Conservation (phyloP, 2,888 invertebrate species). For the Pterostichus madidus region DNA sequence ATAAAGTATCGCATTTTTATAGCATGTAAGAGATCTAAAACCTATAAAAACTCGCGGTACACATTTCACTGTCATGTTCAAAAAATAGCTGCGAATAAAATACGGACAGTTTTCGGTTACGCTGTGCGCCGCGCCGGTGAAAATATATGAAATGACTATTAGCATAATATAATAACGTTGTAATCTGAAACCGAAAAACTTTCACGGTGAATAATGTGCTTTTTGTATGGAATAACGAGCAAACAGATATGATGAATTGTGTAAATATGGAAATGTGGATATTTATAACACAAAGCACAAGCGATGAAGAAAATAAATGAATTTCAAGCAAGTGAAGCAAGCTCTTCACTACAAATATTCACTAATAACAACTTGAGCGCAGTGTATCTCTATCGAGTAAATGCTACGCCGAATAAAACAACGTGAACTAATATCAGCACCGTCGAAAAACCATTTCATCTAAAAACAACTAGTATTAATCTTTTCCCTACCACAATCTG, state of each 20-base stretch:
- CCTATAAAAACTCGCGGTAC: slow-evolving; percentile 57
- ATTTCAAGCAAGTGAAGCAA: slow-evolving; percentile 10
- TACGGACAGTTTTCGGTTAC: slow-evolving; percentile 27
- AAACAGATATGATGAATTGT: slow-evolving; percentile 52
- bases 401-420: too few species aligned
- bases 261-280: slow-evolving; percentile 41
- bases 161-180: slow-evolving; percentile 62
- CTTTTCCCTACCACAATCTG: too few species aligned
- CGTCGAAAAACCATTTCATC: too few species aligned
- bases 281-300: slow-evolving; percentile 32
- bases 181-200: slow-evolving; percentile 55
- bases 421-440: too few species aligned
- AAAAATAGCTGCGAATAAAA: slow-evolving; percentile 56
- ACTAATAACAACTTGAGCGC: background rate
- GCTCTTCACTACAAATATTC: background rate
- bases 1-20: slow-evolving; percentile 64
- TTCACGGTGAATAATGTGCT: slow-evolving; percentile 44
- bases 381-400: too few species aligned
- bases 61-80: slow-evolving; percentile 60
- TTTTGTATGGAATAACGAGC: slow-evolving; percentile 51
- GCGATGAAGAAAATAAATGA: slow-evolving; percentile 24
- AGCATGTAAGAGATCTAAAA: slow-evolving; percentile 63
- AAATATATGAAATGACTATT: slow-evolving; percentile 53
- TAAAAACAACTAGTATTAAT: too few species aligned
- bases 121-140: slow-evolving; percentile 23